Conservation (phyloP, 1,140 invertebrate species). For the Muscidifurax raptorellus region DNA sequence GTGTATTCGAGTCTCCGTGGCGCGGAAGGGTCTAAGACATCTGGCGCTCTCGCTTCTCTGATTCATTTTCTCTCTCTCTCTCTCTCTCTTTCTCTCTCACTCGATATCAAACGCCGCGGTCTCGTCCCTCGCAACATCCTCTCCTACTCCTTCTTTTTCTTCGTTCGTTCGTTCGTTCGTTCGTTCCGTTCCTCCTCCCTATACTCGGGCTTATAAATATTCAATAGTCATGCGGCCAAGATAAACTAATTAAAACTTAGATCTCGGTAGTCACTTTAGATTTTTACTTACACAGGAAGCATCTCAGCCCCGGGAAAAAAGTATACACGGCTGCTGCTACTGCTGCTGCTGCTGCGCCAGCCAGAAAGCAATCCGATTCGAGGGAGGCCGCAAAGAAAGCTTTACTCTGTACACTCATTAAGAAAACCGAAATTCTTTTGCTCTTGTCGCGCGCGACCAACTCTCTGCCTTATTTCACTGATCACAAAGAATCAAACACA, state of each 20-base stretch:
- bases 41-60: constrained; percentile 44
- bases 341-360: constrained; percentile 48
- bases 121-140: constrained; percentile 38
- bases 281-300: constrained; percentile 77
- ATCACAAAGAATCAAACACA: constrained; percentile 41
- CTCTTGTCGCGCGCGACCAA: constrained; percentile 32
- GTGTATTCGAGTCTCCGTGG: neutral
- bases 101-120: constrained; percentile 11
- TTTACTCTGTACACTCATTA: constrained; percentile 77
- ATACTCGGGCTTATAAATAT: constrained; percentile 73
- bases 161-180: constrained; percentile 43
- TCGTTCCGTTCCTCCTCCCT: neutral
- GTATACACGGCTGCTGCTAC: constrained; percentile 64
- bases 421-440: constrained; percentile 73
- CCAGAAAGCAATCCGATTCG: constrained; percentile 68
- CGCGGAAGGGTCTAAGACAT: constrained; percentile 32
- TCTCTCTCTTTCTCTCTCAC: constrained; percentile 25
- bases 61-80: constrained; percentile 50
- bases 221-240: constrained; percentile 77
- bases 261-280: constrained; percentile 77
- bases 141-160: constrained; percentile 50
- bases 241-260: constrained; percentile 78
- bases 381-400: constrained; percentile 72
- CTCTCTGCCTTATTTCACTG: constrained; percentile 14
- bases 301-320: constrained; percentile 73